Evolutionary conservation across 1,140 invertebrate genomes (phyloP).

Genomic region (Seison nebaliae): DNA sequence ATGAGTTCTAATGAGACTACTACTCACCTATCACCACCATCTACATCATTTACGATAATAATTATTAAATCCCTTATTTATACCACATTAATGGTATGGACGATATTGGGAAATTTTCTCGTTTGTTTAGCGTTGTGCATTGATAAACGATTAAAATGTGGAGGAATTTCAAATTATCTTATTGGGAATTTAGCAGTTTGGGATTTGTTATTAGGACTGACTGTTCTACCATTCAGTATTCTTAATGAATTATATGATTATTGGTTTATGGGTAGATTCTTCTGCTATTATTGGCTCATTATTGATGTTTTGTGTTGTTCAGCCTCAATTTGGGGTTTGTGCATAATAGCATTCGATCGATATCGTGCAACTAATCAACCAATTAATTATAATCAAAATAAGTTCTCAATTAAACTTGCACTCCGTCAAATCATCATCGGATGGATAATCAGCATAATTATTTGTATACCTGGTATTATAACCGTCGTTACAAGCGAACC

Average conservation of each 20-base stretch:
- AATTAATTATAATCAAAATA: slow-evolving; percentile 24
- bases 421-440: slow-evolving; percentile 24
- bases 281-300: slow-evolving; percentile 16
- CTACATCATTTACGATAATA: too few relatives aligned
- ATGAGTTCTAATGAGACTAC: too few relatives aligned
- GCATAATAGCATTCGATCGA: slow-evolving; percentile 26
- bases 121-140: slow-evolving; percentile 22
- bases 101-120: slow-evolving; percentile 27
- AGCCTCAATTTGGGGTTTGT: slow-evolving; percentile 28
- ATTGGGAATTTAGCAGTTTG: slow-evolving; percentile 28
- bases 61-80: slow-evolving; percentile 17
- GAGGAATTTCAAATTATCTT: slow-evolving; percentile 24
- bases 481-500: too few relatives aligned
- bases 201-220: slow-evolving; percentile 24
- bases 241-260: slow-evolving; percentile 14
- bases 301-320: slow-evolving; percentile 28
- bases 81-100: slow-evolving; percentile 21
- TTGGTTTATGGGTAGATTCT: slow-evolving; percentile 23
- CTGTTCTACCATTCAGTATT: slow-evolving; percentile 24
- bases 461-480: too few relatives aligned
- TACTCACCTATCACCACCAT: too few relatives aligned
- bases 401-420: slow-evolving; percentile 19
- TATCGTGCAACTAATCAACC: slow-evolving; percentile 28
- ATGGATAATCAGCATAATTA: slow-evolving; percentile 22
- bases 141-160: slow-evolving; percentile 21